Percentiles rank a stretch among this genome's conserved stretches.
Evolutionary conservation across 2,888 invertebrate species (phyloP).

Genomic region (Tortrix viridana): DNA sequence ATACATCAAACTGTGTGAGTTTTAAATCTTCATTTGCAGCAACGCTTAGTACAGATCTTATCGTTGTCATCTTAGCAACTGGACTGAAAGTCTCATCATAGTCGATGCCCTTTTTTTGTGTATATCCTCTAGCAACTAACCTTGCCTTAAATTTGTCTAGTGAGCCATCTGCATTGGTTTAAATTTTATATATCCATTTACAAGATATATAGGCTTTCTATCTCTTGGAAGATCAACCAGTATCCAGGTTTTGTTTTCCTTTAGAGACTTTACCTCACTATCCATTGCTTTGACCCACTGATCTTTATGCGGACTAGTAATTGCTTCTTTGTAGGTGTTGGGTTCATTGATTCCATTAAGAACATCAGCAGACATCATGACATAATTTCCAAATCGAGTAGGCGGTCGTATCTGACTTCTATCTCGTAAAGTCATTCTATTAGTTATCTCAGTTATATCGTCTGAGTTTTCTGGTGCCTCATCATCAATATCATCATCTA

Average conservation of each 20-base stretch:
- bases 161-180: constrained; percentile 40
- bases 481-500: constrained; percentile 4
- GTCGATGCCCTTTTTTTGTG: constrained; percentile 18
- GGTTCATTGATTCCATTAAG: constrained; percentile 12
- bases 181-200: constrained; percentile 42
- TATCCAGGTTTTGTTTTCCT: constrained; percentile 45
- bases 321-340: constrained; percentile 25
- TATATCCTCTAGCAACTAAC: constrained; percentile 28
- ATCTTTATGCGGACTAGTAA: constrained; percentile 10
- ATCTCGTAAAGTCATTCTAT: constrained; percentile 10
- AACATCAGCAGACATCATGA: constrained; percentile 5
- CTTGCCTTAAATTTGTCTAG: constrained; percentile 43
- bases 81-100: constrained; percentile 15
- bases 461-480: background rate
- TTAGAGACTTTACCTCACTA: constrained; percentile 44
- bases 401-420: constrained; percentile 3
- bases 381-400: constrained; percentile 14
- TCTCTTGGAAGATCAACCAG: constrained; percentile 40
- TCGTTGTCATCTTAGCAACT: background rate
- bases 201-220: constrained; percentile 39
- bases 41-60: background rate
- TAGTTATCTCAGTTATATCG: background rate
- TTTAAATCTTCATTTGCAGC: background rate
- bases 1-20: background rate
- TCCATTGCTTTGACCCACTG: constrained; percentile 45